Conservation (phyloP, 2,113 vertebrate species). For the Alethe castanea region DNA sequence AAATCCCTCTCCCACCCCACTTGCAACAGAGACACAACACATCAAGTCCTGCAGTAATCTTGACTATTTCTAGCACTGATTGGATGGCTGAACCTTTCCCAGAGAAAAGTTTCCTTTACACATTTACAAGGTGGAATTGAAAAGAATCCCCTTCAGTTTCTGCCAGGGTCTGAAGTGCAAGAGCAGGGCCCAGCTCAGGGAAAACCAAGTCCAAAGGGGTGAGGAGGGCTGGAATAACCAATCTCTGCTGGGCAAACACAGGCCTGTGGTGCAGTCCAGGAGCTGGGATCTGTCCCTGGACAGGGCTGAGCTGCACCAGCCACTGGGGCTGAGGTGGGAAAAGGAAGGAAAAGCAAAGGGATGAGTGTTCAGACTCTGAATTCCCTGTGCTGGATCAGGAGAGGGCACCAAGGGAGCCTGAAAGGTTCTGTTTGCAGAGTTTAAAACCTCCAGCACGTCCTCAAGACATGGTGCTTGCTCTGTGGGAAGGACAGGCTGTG, state of each 20-base stretch:
- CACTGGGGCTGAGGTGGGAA: neutral
- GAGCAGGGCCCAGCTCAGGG: conserved; percentile 5
- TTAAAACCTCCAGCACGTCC: conserved; percentile 55
- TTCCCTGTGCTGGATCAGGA: conserved; percentile 11
- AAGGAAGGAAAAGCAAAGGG: neutral
- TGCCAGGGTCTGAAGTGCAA: conserved; percentile 1
- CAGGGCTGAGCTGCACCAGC: neutral
- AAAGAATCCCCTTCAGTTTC: neutral
- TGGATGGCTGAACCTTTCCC: conserved; percentile 35
- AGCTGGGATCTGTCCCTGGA: neutral
- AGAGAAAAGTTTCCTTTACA: conserved; percentile 32
- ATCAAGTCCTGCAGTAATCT: neutral
- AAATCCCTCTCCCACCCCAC: neutral
- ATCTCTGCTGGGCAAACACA: conserved; percentile 21
- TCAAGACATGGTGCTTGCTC: conserved; percentile 54
- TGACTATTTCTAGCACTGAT: neutral
- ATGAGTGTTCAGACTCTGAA: neutral
- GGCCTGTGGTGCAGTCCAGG: neutral
- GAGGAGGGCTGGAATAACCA: neutral
- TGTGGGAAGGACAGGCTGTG: conserved; percentile 64
- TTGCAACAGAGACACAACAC: neutral
- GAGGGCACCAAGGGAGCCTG: neutral
- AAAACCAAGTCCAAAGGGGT: neutral
- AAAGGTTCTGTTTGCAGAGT: conserved; percentile 29
- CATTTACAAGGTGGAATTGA: conserved; percentile 1